A percentile compares a stretch with the other conserved stretches of the same genome.
These are phyloP conservation scores for Emydocephalus ijimae DNA, from an alignment of 2,113 vertebrate genomes.

Conservation along the genomic window DNA sequence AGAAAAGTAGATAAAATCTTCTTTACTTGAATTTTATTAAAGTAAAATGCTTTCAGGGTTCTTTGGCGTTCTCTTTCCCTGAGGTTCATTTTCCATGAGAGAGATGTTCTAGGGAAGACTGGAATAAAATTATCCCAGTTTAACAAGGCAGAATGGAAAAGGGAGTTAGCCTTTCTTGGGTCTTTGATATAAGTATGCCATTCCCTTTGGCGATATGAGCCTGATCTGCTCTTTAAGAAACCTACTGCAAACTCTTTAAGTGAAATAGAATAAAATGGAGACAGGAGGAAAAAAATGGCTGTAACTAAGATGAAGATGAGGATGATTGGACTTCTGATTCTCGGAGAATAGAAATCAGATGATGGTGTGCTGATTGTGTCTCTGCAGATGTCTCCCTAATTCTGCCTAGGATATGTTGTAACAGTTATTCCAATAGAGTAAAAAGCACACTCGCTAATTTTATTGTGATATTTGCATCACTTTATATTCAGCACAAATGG, in stretches of 20 bases:
- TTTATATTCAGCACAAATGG: not conserved
- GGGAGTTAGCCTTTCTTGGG: too few species aligned
- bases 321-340: not conserved
- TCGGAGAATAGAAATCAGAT: not conserved
- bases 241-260: not conserved
- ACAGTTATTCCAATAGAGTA: not conserved
- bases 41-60: not conserved
- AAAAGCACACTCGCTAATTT: constrained; percentile 6
- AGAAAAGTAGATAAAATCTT: not conserved
- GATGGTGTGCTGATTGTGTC: not conserved
- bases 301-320: not conserved
- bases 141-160: not conserved
- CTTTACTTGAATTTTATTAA: not conserved
- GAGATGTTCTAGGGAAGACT: not conserved
- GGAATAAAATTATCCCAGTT: not conserved
- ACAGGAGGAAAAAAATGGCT: too few species aligned
- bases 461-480: constrained; percentile 2
- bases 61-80: not conserved
- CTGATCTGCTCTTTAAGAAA: not conserved
- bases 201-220: too few species aligned
- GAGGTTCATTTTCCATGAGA: not conserved
- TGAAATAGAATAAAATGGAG: not conserved
- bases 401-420: not conserved
- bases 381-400: constrained; percentile 1
- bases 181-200: not conserved